Percentiles rank a stretch among this genome's conserved stretches.
These are phyloP conservation scores for Kobus ellipsiprymnus DNA, from an alignment of 2,113 vertebrate species.

Conservation along the genomic window DNA sequence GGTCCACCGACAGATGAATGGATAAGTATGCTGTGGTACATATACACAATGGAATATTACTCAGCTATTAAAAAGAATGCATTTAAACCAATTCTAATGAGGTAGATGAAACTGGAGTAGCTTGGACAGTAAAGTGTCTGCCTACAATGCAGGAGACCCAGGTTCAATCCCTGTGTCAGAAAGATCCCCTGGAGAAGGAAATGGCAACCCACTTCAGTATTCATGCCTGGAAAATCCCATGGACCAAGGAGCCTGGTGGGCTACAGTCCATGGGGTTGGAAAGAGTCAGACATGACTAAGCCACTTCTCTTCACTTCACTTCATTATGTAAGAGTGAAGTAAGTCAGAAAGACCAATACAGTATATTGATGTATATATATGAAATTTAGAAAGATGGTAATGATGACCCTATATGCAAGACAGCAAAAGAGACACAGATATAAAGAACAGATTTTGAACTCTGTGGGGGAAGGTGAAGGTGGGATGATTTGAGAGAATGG, in stretches of 20 bases:
- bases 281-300: too few species aligned
- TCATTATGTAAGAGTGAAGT: background rate
- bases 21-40: background rate
- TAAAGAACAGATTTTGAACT: background rate
- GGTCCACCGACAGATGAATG: background rate
- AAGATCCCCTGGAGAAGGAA: too few species aligned
- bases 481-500: background rate
- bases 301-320: too few species aligned
- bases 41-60: background rate
- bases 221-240: too few species aligned
- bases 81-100: background rate
- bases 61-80: background rate
- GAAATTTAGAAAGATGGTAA: background rate
- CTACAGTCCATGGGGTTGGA: too few species aligned
- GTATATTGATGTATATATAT: background rate
- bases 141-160: too few species aligned
- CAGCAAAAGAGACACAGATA: background rate
- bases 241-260: too few species aligned
- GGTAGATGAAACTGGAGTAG: background rate
- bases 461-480: background rate
- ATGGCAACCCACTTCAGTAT: too few species aligned
- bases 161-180: accelerated
- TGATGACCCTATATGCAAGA: background rate
- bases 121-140: too few species aligned
- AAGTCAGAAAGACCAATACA: background rate